Percentiles rank a stretch among this genome's conserved stretches.
These are phyloP conservation scores for Cyanoderma ruficeps DNA, from an alignment of 2,113 vertebrate genomes.

Conservation along the genomic window DNA sequence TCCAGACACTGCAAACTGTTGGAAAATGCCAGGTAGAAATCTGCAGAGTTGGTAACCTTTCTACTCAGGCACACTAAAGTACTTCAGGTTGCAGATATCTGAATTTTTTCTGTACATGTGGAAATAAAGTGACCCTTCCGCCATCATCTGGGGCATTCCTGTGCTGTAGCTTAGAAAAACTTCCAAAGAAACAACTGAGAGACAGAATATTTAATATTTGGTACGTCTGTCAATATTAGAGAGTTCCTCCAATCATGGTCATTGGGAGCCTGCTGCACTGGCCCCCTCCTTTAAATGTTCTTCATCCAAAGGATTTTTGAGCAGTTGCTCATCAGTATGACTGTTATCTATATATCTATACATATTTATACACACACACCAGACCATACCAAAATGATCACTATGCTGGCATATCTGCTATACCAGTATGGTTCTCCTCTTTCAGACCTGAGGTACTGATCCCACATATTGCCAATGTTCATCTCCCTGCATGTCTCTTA, in stretches of 20 bases:
- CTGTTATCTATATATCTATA: not conserved
- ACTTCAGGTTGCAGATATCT: not conserved
- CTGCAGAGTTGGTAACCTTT: not conserved
- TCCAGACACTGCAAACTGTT: not conserved
- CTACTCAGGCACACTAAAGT: not conserved
- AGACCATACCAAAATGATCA: not conserved
- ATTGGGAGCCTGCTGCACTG: not conserved
- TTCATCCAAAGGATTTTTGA: not conserved
- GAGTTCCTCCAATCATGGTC: not conserved
- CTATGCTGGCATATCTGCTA: not conserved
- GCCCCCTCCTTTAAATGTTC: not conserved
- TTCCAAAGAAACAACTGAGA: not conserved
- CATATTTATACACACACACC: too few species aligned
- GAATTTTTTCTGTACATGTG: accelerated
- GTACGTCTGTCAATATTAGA: accelerated
- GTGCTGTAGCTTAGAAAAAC: not conserved
- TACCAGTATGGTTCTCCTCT: not conserved
- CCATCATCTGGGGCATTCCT: not conserved
- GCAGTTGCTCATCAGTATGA: not conserved
- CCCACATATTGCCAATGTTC: accelerated
- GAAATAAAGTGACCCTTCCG: not conserved
- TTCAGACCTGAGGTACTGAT: not conserved
- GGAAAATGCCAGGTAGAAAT: not conserved
- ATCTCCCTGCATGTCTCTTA: not conserved
- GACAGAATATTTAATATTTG: not conserved